Evolutionary conservation across 2,113 vertebrate genomes (phyloP), one percentile per base, ranked within the genome.

Genomic region (Callipepla squamata): DNA sequence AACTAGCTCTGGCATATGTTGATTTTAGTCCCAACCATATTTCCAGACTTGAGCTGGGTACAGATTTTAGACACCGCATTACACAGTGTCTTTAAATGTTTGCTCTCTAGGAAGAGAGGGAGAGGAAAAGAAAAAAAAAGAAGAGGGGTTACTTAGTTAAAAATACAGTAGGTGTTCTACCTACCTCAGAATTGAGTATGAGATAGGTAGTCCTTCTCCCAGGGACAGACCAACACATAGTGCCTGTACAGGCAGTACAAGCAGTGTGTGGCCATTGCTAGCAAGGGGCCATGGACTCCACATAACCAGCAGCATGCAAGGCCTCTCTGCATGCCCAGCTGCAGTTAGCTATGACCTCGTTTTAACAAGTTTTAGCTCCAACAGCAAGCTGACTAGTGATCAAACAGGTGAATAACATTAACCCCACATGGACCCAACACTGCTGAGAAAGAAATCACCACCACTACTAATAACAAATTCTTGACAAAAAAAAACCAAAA

Each of bases 21-120:
- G 32, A 80, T 87, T 91, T 77, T 53, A 87, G 32, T 65, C 26
- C 58, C 87, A 92, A 76, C 66, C 4, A 42, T 55, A 85, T 38
- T 69, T 66, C 68, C 53, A 51, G 38, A 74, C 10, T 82, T 87
- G 6, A 80, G 53, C 40, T 65, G 20, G 0, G 0, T 28, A 57
- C 14, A 65, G 11, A 16, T 61, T 77, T 58, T 63, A 69, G 21
- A n/a, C 9, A 38, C 21, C 19, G 16, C 17, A 74, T 36, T 73
- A 87, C 77, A 62, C n/a, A 2, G 11, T 45, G 9, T 30, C 55
- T 62, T 23, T 69, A 50, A 74, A 80, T 32, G 21, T 69, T 92
- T 82, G 61, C 7, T 81, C 14, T 6, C 25, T 63, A 62, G 34
- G 38, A 74, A 78, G 19, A 55, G 21, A 78, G 66, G 9, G 11